Evolutionary conservation across 2,888 invertebrate species (phyloP).

Genomic region (Cetonia aurata): DNA sequence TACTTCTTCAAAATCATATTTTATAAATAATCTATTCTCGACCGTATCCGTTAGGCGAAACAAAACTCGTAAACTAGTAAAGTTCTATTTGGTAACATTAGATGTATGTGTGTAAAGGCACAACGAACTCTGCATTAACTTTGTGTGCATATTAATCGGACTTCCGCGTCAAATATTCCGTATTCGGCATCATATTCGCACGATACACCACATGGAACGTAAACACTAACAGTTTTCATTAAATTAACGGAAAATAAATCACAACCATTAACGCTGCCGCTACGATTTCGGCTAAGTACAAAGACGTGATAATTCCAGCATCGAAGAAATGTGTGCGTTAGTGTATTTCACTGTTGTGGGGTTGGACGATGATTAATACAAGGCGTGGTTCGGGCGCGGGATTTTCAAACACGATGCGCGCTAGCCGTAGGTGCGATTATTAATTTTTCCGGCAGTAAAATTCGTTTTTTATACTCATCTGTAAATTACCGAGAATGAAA

Average conservation of each 20-base stretch:
- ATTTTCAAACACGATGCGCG: slow-evolving; percentile 10
- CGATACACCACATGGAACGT: neutral
- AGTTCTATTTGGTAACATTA: slow-evolving; percentile 44
- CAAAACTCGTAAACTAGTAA: slow-evolving; percentile 26
- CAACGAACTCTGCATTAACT: slow-evolving; percentile 15
- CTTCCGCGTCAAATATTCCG: neutral
- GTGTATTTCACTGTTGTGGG: neutral
- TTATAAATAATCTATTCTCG: neutral
- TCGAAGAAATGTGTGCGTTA: neutral
- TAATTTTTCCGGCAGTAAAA: no score
- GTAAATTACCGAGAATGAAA: no score
- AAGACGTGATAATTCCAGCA: slow-evolving; percentile 7
- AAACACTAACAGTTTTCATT: slow-evolving; percentile 16
- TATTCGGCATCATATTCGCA: neutral
- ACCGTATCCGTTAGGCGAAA: slow-evolving; percentile 5
- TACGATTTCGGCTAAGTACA: slow-evolving; percentile 17
- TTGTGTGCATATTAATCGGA: neutral
- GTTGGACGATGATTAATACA: slow-evolving; percentile 26
- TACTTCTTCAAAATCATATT: slow-evolving; percentile 29
- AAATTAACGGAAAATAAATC: slow-evolving; percentile 18
- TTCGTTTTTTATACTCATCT: no score
- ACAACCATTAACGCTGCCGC: slow-evolving; percentile 26
- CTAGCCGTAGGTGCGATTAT: no score
- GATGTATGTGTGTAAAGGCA: slow-evolving; percentile 9
- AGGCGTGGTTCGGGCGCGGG: slow-evolving; percentile 40